Conservation (phyloP, 2,797 vertebrate species). For the Tarsius wallacei region DNA sequence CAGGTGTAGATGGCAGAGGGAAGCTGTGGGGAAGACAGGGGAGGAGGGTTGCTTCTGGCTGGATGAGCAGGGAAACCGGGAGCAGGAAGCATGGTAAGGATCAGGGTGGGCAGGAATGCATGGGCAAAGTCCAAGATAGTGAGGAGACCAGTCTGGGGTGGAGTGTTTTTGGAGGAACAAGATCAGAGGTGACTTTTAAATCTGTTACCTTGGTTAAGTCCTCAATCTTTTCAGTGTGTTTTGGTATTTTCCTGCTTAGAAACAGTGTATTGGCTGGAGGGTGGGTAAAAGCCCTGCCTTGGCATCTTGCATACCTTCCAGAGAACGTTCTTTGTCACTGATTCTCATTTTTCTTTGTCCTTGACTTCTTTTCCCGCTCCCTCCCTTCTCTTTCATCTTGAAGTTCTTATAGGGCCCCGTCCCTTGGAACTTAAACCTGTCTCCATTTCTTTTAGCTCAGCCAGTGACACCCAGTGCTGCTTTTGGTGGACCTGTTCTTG, state of each 20-base stretch:
- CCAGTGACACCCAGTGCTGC: not conserved
- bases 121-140: too few relatives aligned
- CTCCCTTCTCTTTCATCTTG: not conserved
- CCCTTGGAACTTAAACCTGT: not conserved
- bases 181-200: not conserved
- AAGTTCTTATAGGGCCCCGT: not conserved
- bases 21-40: not conserved
- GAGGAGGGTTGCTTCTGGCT: not conserved
- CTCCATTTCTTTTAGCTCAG: not conserved
- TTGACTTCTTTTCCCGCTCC: not conserved
- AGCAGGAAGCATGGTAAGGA: not conserved
- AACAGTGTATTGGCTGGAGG: not conserved
- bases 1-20: not conserved
- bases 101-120: not conserved
- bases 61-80: not conserved
- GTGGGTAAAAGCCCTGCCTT: accelerated
- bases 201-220: not conserved
- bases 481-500: not conserved
- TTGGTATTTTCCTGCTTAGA: not conserved
- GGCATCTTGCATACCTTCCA: accelerated
- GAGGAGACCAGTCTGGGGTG: not conserved
- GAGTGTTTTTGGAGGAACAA: not conserved
- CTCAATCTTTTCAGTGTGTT: not conserved
- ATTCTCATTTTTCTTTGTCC: not conserved
- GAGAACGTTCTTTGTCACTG: accelerated